Evolutionary conservation across 2,888 invertebrate species (phyloP).

Genomic region (Beris morrisii): DNA sequence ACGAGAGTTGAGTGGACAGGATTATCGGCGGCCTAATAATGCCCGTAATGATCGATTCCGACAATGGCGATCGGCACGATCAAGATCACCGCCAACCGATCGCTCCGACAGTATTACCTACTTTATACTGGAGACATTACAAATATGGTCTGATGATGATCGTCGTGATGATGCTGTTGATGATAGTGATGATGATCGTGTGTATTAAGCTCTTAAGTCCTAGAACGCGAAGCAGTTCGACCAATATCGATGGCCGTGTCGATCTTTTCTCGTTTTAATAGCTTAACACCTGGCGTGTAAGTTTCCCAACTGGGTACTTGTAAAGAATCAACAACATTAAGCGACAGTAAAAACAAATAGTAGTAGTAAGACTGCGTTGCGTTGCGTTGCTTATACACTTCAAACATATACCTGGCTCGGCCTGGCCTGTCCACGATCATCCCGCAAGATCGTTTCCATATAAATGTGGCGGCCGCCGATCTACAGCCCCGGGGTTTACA

Average conservation of each 20-base stretch:
- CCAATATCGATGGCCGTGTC: not conserved
- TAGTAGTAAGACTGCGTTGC: too few relatives aligned
- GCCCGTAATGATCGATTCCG: slow-evolving; percentile 24
- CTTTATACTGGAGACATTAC: not conserved
- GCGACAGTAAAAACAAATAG: slow-evolving; percentile 5
- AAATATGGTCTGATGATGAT: slow-evolving; percentile 11
- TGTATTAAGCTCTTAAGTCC: slow-evolving; percentile 6
- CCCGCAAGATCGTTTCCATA: too few relatives aligned
- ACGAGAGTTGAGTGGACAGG: not conserved
- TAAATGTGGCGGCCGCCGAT: too few relatives aligned
- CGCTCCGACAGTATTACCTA: not conserved
- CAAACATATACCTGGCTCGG: too few relatives aligned
- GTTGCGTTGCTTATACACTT: too few relatives aligned
- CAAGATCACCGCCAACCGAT: slow-evolving; percentile 12
- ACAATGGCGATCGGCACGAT: slow-evolving; percentile 25
- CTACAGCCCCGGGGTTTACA: too few relatives aligned
- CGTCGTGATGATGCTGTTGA: not conserved
- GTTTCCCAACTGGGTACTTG: slow-evolving; percentile 16
- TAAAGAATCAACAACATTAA: slow-evolving; percentile 20
- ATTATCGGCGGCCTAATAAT: slow-evolving; percentile 13
- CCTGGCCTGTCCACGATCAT: too few relatives aligned
- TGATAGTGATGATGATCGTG: not conserved
- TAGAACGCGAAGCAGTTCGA: slow-evolving; percentile 2
- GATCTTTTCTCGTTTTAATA: not conserved
- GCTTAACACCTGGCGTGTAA: slow-evolving; percentile 19